phyloP scores from a whole-genome alignment of 2,888 invertebrate genomes.

The Copidosoma aretas region DNA sequence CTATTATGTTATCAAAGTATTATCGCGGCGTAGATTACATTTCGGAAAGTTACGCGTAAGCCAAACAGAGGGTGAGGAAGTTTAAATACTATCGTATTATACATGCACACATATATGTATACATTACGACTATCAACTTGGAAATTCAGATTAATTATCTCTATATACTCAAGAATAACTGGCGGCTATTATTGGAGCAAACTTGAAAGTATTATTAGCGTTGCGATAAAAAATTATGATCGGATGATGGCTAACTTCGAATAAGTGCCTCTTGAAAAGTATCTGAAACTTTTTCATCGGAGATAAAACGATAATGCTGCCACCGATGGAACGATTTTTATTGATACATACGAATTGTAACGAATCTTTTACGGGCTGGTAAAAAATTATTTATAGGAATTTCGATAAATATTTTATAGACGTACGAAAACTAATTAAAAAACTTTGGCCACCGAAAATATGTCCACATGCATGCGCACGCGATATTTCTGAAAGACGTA shows the following conservation, averaged over 20 bases:
- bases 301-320: too few species aligned
- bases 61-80: not conserved
- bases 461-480: too few species aligned
- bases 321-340: too few species aligned
- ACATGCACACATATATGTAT: not conserved
- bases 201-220: not conserved
- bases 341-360: too few species aligned
- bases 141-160: conserved; percentile 3
- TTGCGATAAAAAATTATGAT: not conserved
- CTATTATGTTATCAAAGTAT: conserved; percentile 9
- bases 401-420: not conserved
- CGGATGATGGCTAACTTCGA: not conserved
- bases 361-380: too few species aligned
- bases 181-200: not conserved
- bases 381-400: not conserved
- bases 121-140: conserved; percentile 13
- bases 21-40: conserved; percentile 14
- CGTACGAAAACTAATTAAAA: not conserved
- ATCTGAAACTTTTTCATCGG: not conserved
- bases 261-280: not conserved
- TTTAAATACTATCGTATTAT: conserved; percentile 16
- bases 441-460: too few species aligned
- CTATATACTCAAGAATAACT: not conserved
- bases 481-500: too few species aligned
- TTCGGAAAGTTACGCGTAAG: conserved; percentile 5